Percentiles rank a stretch among this genome's conserved stretches.
phyloP scores from a whole-genome alignment of 1,140 invertebrate species.

The Cydia fagiglandana region DNA sequence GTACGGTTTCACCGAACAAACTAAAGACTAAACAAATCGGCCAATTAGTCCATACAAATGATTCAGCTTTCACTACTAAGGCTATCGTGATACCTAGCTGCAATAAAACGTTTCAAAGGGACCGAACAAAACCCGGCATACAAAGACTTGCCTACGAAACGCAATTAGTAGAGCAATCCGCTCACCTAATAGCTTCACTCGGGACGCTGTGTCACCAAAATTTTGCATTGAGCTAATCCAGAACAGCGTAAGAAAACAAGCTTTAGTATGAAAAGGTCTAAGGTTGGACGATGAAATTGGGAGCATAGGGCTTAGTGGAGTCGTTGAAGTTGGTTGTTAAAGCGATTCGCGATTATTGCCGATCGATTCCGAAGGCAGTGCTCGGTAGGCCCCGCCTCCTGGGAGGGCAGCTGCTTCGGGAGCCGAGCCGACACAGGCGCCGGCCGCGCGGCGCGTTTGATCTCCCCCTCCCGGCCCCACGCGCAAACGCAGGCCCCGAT shows the following conservation, averaged over 20 bases:
- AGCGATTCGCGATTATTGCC: slow-evolving; percentile 60
- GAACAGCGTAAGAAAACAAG: slow-evolving; percentile 47
- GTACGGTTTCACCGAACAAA: neutral
- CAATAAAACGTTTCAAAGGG: slow-evolving; percentile 49
- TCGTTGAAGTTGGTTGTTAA: slow-evolving; percentile 44
- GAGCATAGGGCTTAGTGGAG: slow-evolving; percentile 50
- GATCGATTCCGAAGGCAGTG: slow-evolving; percentile 74
- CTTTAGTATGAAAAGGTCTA: slow-evolving; percentile 53
- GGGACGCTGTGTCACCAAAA: slow-evolving; percentile 70
- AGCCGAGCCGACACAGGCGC: slow-evolving; percentile 72
- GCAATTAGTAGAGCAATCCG: slow-evolving; percentile 69
- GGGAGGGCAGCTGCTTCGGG: slow-evolving; percentile 80
- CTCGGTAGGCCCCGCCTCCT: slow-evolving; percentile 67
- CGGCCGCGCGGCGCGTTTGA: slow-evolving; percentile 69
- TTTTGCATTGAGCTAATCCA: slow-evolving; percentile 60
- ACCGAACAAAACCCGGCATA: slow-evolving; percentile 57
- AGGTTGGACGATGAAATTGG: slow-evolving; percentile 10
- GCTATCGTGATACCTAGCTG: slow-evolving; percentile 36
- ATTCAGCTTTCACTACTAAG: slow-evolving; percentile 42
- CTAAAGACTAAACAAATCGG: slow-evolving; percentile 15
- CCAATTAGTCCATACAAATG: slow-evolving; percentile 30
- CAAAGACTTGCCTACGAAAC: slow-evolving; percentile 74
- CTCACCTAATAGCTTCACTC: slow-evolving; percentile 69
- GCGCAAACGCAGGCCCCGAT: slow-evolving; percentile 57
- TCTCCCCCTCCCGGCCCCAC: slow-evolving; percentile 53